Conservation (phyloP, 2,797 vertebrate species). For the Capromys pilorides region DNA sequence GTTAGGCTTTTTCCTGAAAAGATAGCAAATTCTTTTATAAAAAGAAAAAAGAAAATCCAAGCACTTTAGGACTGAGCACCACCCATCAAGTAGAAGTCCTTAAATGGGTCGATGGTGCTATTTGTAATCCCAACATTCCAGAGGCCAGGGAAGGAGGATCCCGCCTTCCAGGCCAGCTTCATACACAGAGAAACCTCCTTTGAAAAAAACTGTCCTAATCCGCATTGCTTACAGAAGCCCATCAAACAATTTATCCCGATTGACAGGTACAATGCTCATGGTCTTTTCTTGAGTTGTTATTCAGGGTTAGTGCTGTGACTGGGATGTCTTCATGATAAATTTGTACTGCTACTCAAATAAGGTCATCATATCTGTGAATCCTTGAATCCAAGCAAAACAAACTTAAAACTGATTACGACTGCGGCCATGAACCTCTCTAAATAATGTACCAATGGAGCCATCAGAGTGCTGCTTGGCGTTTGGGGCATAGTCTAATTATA, state of each 20-base stretch:
- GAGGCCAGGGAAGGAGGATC: not conserved
- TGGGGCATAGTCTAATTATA: not conserved
- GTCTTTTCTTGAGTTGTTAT: not conserved
- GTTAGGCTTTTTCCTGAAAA: not conserved
- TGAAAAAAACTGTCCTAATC: not conserved
- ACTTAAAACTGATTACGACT: not conserved
- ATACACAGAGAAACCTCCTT: not conserved
- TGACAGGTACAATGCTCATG: not conserved
- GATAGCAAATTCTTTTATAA: not conserved
- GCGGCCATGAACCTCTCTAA: not conserved
- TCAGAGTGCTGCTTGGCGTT: not conserved
- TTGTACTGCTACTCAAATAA: not conserved
- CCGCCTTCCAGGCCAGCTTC: not conserved
- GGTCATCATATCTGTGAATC: not conserved
- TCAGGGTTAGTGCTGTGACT: not conserved
- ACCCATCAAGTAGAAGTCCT: not conserved
- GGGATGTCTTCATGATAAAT: not conserved
- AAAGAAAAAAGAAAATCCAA: not conserved
- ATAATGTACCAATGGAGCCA: not conserved
- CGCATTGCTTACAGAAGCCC: not conserved
- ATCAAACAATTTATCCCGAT: not conserved
- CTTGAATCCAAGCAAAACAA: not conserved
- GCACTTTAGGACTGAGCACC: not conserved
- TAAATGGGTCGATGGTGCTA: not conserved
- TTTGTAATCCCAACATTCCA: not conserved